A percentile compares a stretch with the other conserved stretches of the same genome.
phyloP scores from a whole-genome alignment of 2,888 invertebrate genomes.

The Myopa tessellatipennis region DNA sequence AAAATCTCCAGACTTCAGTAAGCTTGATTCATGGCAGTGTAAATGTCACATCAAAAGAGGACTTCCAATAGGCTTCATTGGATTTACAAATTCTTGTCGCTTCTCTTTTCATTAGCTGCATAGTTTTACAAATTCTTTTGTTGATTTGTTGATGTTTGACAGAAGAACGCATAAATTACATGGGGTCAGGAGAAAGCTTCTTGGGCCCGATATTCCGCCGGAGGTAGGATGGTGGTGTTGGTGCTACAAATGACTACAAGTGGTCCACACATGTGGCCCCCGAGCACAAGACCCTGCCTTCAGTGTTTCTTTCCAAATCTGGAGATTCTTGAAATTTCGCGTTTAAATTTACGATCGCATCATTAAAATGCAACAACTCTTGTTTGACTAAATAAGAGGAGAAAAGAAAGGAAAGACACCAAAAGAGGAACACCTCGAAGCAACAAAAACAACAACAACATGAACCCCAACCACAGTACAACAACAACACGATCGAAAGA shows the following conservation, averaged over 20 bases:
- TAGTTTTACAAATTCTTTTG: not conserved
- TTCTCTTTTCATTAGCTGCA: too few relatives aligned
- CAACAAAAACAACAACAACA: too few relatives aligned
- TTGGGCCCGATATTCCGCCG: not conserved
- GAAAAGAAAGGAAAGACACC: not conserved
- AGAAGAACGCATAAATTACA: constrained; percentile 11
- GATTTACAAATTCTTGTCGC: too few relatives aligned
- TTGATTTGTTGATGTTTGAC: not conserved
- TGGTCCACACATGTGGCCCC: not conserved
- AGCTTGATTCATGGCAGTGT: too few relatives aligned
- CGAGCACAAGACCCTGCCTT: not conserved
- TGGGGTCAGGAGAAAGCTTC: constrained; percentile 8
- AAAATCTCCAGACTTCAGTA: too few relatives aligned
- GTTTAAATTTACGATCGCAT: not conserved
- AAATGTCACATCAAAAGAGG: too few relatives aligned
- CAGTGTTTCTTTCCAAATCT: not conserved
- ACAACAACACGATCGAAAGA: not conserved
- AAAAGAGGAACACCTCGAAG: not conserved
- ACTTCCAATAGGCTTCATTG: too few relatives aligned
- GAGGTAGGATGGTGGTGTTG: not conserved
- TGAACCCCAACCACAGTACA: too few relatives aligned
- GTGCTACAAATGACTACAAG: not conserved
- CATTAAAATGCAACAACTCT: not conserved
- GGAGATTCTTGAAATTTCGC: constrained; percentile 8
- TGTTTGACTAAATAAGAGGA: not conserved